Evolutionary conservation across 2,797 vertebrate genomes (phyloP).

Genomic region (Natrix natrix): DNA sequence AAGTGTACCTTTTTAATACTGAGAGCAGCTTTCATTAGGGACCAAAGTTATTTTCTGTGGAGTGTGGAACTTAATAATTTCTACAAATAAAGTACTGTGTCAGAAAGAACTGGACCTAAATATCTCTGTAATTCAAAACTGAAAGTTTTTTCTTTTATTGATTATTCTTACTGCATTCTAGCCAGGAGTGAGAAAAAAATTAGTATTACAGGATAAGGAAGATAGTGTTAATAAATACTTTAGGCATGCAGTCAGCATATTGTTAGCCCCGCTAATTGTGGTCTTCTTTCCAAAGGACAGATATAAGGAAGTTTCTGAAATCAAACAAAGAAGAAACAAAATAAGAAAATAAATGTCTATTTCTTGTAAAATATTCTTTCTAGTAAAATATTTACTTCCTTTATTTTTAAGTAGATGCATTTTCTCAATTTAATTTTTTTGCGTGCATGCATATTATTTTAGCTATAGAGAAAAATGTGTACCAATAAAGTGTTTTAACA

Average conservation of each 20-base stretch:
- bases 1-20: conserved; percentile 24
- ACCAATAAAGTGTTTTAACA: fast-evolving
- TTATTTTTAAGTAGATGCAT: not conserved
- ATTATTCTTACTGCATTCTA: conserved; percentile 35
- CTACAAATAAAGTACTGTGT: not conserved
- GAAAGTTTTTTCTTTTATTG: conserved; percentile 22
- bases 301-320: not conserved
- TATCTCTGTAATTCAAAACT: not conserved
- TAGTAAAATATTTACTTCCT: not conserved
- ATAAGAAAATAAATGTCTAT: not conserved
- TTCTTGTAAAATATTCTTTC: too few relatives aligned
- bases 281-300: not conserved
- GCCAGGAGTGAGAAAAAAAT: conserved; percentile 40
- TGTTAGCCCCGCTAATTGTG: not conserved
- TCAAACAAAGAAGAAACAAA: not conserved
- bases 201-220: conserved; percentile 20
- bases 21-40: conserved; percentile 20
- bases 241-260: not conserved
- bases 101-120: fast-evolving
- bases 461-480: fast-evolving
- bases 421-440: not conserved
- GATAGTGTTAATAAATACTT: conserved; percentile 11
- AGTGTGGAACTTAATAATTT: not conserved
- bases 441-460: not conserved
- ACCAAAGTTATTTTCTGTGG: not conserved